Evolutionary conservation across 2,888 invertebrate genomes (phyloP).

Genomic region (Dasypolia templi): DNA sequence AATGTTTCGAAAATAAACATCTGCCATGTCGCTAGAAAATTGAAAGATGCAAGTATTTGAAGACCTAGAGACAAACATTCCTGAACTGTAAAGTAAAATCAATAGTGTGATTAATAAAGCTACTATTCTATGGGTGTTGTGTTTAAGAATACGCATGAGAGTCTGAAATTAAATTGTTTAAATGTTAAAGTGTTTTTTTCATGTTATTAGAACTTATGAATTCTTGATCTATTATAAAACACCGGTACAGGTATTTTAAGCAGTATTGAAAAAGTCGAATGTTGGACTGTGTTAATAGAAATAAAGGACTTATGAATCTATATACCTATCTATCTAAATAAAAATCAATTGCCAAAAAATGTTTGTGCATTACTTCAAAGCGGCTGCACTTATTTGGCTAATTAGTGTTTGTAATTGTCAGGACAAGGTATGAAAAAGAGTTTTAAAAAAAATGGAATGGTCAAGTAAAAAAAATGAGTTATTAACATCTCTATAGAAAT

Average conservation of each 20-base stretch:
- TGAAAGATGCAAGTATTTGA: not conserved
- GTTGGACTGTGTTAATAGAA: not conserved
- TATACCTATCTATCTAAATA: too few species aligned
- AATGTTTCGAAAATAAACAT: not conserved
- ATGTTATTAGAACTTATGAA: not conserved
- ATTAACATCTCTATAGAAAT: too few species aligned
- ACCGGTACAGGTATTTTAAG: not conserved
- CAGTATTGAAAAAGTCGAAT: not conserved
- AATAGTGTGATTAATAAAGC: not conserved
- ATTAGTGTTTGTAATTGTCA: too few species aligned
- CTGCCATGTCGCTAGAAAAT: not conserved
- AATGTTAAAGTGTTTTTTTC: slow-evolving; percentile 6
- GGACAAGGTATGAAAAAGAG: too few species aligned
- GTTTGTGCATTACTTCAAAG: too few species aligned
- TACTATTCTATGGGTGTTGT: too few species aligned
- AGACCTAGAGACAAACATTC: not conserved
- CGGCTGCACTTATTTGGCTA: too few species aligned
- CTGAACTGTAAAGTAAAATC: not conserved
- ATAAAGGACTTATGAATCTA: not conserved
- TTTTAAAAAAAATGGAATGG: too few species aligned
- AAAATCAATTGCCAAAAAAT: too few species aligned
- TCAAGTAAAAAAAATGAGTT: too few species aligned
- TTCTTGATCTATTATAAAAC: too few species aligned
- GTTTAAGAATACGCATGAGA: not conserved
- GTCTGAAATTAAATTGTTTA: slow-evolving; percentile 23